Percentiles rank a stretch among this genome's conserved stretches.
phyloP scores from a whole-genome alignment of 2,113 vertebrate species.

The Oriolus oriolus region DNA sequence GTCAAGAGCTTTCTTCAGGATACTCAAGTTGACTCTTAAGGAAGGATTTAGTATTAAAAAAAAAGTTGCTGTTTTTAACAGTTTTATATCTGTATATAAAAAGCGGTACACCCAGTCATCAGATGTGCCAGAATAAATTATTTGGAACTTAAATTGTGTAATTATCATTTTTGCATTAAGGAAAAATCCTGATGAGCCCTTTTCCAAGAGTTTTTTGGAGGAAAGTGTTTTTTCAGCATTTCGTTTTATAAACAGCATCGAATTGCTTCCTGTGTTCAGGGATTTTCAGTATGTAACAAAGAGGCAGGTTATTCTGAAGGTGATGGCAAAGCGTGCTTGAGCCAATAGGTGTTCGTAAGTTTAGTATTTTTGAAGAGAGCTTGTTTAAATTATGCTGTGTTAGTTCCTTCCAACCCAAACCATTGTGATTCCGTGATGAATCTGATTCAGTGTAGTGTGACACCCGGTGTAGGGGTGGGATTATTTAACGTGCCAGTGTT shows the following conservation, averaged over 20 bases:
- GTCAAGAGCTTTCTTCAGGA: neutral
- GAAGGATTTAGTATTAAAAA: neutral
- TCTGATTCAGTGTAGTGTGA: neutral
- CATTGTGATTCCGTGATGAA: neutral
- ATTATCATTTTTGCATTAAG: neutral
- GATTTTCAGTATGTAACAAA: neutral
- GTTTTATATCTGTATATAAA: neutral
- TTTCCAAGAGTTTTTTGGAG: slow-evolving; percentile 18
- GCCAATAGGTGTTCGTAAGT: neutral
- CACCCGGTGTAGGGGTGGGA: neutral
- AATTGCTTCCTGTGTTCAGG: neutral
- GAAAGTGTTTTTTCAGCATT: neutral
- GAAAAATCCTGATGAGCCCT: neutral
- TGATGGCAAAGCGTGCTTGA: neutral
- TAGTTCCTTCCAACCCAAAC: neutral
- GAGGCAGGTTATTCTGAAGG: neutral
- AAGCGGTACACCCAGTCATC: neutral
- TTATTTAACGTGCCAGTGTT: neutral
- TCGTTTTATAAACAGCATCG: slow-evolving; percentile 5
- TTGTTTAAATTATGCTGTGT: neutral
- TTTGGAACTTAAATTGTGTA: neutral
- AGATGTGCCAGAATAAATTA: neutral
- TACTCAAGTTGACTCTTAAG: neutral
- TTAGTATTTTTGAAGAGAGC: neutral
- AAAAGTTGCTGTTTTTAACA: neutral